Conservation (phyloP, 2,113 vertebrate species). For the Propithecus coquereli region DNA sequence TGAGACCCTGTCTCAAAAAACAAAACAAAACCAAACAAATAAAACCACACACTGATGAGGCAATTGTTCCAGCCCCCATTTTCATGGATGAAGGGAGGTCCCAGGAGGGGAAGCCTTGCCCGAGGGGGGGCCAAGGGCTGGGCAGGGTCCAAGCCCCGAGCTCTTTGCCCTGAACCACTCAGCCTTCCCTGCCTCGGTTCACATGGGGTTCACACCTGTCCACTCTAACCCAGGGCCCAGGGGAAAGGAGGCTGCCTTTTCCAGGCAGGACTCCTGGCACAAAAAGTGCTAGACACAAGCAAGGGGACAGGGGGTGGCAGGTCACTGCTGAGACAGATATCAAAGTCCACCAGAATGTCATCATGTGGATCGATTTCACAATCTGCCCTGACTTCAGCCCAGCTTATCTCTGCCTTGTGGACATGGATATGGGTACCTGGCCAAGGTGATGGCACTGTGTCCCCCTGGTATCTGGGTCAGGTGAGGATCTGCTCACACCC, state of each 20-base stretch:
- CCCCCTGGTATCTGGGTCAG: not conserved
- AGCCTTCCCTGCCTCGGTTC: not conserved
- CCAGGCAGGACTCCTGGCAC: not conserved
- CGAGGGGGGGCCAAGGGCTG: too few relatives aligned
- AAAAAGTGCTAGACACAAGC: not conserved
- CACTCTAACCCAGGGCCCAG: too few relatives aligned
- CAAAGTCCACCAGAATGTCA: slow-evolving; percentile 54
- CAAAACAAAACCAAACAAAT: too few relatives aligned
- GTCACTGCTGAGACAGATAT: not conserved
- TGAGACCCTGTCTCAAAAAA: too few relatives aligned
- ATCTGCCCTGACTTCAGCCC: not conserved
- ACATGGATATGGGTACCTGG: not conserved
- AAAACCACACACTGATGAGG: too few relatives aligned
- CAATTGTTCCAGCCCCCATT: not conserved
- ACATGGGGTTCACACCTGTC: not conserved
- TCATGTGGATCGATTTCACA: not conserved
- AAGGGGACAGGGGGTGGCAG: not conserved
- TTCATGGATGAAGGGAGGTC: not conserved
- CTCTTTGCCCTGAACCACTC: not conserved
- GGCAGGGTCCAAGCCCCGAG: not conserved
- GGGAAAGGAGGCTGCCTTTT: not conserved
- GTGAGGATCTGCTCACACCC: not conserved
- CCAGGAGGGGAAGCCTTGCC: not conserved
- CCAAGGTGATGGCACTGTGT: not conserved
- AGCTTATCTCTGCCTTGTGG: slow-evolving; percentile 42